These are phyloP conservation scores for Archivesica marissinica DNA, from an alignment of 1,140 invertebrate genomes.

Conservation along the genomic window DNA sequence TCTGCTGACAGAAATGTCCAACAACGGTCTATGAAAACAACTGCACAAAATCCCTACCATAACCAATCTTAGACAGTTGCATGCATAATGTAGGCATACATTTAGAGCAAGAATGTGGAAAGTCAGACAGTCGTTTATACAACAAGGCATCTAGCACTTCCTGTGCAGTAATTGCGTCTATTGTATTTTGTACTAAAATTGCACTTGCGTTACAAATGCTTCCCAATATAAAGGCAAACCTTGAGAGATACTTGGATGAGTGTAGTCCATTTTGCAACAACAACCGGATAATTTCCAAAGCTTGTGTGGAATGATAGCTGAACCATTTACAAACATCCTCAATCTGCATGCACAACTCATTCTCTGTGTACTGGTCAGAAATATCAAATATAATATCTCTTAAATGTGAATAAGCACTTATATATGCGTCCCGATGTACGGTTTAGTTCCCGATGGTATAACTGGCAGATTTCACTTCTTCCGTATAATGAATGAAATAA, in stretches of 20 bases:
- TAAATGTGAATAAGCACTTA: neutral
- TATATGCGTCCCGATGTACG: neutral
- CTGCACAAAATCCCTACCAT: neutral
- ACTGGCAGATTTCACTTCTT: neutral
- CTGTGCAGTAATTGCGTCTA: neutral
- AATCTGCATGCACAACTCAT: neutral
- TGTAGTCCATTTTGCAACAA: no score
- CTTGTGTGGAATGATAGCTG: no score
- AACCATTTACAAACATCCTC: neutral
- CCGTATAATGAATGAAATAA: neutral
- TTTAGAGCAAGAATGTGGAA: neutral
- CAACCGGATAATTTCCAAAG: no score
- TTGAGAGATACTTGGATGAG: neutral
- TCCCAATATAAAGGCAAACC: neutral
- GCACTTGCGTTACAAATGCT: neutral
- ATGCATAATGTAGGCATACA: neutral
- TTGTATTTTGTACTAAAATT: neutral
- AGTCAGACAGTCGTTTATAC: neutral
- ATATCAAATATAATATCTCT: neutral
- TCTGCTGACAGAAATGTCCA: neutral
- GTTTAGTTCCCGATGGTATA: neutral
- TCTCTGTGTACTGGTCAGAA: neutral
- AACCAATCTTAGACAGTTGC: neutral
- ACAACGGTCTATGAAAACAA: neutral
- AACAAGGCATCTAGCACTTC: conserved; percentile 4